Evolutionary conservation across 2,797 vertebrate species (phyloP).

Genomic region (Malurus leucopterus): DNA sequence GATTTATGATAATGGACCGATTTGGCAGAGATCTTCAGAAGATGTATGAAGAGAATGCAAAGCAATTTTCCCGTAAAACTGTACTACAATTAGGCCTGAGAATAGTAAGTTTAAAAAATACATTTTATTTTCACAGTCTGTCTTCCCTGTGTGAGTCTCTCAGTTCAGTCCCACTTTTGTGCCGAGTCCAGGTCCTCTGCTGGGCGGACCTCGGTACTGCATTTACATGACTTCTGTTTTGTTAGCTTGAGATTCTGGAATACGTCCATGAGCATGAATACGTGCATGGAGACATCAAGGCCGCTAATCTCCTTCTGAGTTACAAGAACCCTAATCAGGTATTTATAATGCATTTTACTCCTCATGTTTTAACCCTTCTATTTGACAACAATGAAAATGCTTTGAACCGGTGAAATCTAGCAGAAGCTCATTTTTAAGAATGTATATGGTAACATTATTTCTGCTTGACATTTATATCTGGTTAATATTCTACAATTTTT

Average conservation of each 20-base stretch:
- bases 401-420: conserved; percentile 64
- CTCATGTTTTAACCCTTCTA: conserved; percentile 37
- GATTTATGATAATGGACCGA: conserved; percentile 97
- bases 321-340: conserved; percentile 90
- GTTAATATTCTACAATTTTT: conserved; percentile 63
- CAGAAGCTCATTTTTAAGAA: conserved; percentile 67
- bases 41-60: conserved; percentile 84
- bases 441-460: conserved; percentile 62
- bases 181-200: conserved; percentile 62
- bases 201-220: conserved; percentile 62
- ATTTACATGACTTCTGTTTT: conserved; percentile 49
- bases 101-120: conserved; percentile 78
- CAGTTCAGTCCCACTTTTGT: background rate
- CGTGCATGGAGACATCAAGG: conserved; percentile 94
- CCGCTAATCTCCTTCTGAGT: conserved; percentile 91
- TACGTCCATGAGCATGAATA: conserved; percentile 94
- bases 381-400: conserved; percentile 48
- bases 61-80: conserved; percentile 84
- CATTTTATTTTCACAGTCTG: background rate
- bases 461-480: conserved; percentile 70
- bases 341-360: conserved; percentile 36
- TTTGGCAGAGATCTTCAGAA: conserved; percentile 94
- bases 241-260: conserved; percentile 89
- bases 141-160: background rate
- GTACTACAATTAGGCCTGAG: conserved; percentile 90